Evolutionary conservation across 2,888 invertebrate species (phyloP).

Genomic region (Cordilura impudica): DNA sequence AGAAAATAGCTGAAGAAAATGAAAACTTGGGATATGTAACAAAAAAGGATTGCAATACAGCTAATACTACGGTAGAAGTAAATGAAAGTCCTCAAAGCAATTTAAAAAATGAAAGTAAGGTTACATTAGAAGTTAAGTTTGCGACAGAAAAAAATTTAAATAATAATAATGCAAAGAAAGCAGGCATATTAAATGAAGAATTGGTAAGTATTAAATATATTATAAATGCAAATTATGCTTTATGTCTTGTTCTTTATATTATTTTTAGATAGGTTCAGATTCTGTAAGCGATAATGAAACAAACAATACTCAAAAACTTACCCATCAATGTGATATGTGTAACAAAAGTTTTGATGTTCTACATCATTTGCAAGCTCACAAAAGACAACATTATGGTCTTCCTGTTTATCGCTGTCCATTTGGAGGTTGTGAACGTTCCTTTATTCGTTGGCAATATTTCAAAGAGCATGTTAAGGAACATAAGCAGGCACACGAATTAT

Average conservation of each 20-base stretch:
- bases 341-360: constrained; percentile 64
- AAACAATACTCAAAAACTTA: neutral
- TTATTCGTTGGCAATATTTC: constrained; percentile 66
- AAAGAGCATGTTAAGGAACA: constrained; percentile 69
- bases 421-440: constrained; percentile 67
- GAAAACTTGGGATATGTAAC: neutral
- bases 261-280: too few species aligned
- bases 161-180: neutral
- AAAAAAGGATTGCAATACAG: neutral
- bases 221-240: too few species aligned
- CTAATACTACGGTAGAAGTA: neutral
- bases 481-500: constrained; percentile 32
- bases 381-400: constrained; percentile 68
- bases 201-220: too few species aligned
- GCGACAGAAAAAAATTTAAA: neutral
- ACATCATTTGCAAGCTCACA: constrained; percentile 67
- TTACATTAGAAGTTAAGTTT: neutral
- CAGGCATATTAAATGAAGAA: too few species aligned
- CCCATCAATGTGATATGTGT: constrained; percentile 67
- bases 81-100: neutral
- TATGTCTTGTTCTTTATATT: too few species aligned
- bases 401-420: constrained; percentile 69
- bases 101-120: neutral
- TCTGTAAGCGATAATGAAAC: neutral
- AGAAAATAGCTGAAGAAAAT: neutral